Evolutionary conservation across 2,888 invertebrate genomes (phyloP).

Genomic region (Dilophus febrilis): DNA sequence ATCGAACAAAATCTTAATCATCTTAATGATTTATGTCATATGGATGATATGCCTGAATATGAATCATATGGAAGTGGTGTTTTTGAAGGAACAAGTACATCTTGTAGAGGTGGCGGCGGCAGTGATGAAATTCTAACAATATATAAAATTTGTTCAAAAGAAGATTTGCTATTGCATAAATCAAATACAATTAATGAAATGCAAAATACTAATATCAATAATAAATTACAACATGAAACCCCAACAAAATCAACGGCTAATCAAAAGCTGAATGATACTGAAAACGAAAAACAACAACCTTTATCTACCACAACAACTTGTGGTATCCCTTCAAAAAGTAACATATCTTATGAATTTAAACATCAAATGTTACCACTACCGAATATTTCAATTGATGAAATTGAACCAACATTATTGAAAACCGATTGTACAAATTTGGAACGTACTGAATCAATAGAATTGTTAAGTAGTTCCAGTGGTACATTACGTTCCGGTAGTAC

Average conservation of each 20-base stretch:
- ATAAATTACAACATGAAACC: too few species aligned
- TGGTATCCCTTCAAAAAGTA: too few species aligned
- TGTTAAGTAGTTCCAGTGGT: constrained; percentile 12
- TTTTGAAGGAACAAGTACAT: too few species aligned
- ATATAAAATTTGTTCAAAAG: constrained; percentile 12
- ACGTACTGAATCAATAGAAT: constrained; percentile 11
- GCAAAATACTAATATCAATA: too few species aligned
- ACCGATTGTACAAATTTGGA: constrained; percentile 6
- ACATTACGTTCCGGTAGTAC: constrained; percentile 12
- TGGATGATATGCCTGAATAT: too few species aligned
- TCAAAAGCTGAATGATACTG: too few species aligned
- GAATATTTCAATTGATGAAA: constrained; percentile 4
- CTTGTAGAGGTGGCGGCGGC: not conserved
- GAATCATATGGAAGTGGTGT: not conserved
- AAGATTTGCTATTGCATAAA: constrained; percentile 7
- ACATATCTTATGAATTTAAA: too few species aligned
- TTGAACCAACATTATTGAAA: constrained; percentile 8
- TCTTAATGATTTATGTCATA: not conserved
- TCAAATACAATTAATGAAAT: too few species aligned
- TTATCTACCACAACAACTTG: too few species aligned
- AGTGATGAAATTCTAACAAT: constrained; percentile 12
- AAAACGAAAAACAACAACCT: too few species aligned
- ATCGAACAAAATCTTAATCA: too few species aligned
- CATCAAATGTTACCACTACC: not conserved
- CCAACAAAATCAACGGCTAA: too few species aligned